Conservation (phyloP, 2,113 vertebrate genomes). For the Hemichromis elongatus region DNA sequence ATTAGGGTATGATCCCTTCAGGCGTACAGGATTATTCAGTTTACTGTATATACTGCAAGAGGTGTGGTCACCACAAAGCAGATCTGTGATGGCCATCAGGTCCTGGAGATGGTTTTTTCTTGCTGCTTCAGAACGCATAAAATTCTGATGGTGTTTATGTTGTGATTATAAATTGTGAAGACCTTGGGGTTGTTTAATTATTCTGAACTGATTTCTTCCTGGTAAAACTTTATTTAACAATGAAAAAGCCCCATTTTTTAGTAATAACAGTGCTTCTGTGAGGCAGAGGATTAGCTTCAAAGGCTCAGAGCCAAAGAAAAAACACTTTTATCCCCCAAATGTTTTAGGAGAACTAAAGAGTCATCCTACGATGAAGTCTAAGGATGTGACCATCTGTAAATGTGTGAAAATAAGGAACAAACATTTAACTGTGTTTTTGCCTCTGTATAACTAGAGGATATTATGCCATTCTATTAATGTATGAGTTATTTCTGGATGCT, state of each 20-base stretch:
- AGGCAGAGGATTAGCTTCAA: not conserved
- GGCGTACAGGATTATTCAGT: slow-evolving; percentile 36
- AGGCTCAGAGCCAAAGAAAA: not conserved
- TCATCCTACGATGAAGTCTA: not conserved
- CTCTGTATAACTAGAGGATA: not conserved
- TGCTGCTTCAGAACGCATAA: not conserved
- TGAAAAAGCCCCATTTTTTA: not conserved
- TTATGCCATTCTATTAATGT: not conserved
- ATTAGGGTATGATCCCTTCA: slow-evolving; percentile 59
- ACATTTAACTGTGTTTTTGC: not conserved
- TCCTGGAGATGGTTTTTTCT: not conserved
- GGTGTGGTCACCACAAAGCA: not conserved
- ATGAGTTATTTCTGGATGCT: not conserved
- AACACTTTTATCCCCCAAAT: not conserved
- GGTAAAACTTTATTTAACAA: not conserved
- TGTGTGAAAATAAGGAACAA: not conserved
- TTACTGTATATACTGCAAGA: slow-evolving; percentile 18
- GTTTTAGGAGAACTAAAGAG: not conserved
- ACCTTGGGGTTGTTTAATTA: not conserved
- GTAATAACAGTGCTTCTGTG: not conserved
- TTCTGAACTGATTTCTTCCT: not conserved
- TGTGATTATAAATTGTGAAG: not conserved
- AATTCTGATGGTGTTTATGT: not conserved
- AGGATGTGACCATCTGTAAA: not conserved
- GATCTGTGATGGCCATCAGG: not conserved